Base-by-base conservation (phyloP, 2,113 vertebrate species). In the Lethenteron camtschaticum region DNA sequence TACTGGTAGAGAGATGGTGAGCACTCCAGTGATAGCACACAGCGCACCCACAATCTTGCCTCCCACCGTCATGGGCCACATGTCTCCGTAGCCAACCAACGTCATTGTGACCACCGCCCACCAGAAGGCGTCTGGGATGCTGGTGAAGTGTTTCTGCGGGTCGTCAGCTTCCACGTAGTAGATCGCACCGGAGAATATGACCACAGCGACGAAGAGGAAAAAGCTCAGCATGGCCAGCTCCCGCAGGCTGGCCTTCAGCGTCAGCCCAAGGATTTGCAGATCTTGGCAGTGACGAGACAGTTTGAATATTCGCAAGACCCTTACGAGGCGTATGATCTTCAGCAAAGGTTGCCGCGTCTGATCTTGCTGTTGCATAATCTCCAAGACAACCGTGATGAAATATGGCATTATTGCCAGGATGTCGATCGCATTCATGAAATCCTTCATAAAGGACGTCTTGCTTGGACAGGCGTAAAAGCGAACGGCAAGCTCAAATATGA, bases 341-440 rank as follows among this genome's bases (percentile, higher is more conserved):
- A 66, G 63, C n/a, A 16, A 11, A 16, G 63, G 20, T 9, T n/a
- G 9, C 20, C 20, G n/a, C 9, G n/a, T 20, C n/a, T 66, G n/a
- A 16, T 11, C 63, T 11, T 16, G n/a, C 63, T 8, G n/a, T 20
- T 9, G 20, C 9, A 20, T 16, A 10, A 66, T n/a, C n/a, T 66
- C 63, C n/a, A 66, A 16, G 10, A 66, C 8, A 9, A 66, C n/a
- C 63, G n/a, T 20, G n/a, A 66, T 9, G n/a, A 66, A 9, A 20
- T 66, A 66, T n/a, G n/a, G n/a, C 8, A 66, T n/a, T 66, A 66
- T 66, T n/a, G 20, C 63, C 20, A 20, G n/a, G 20, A 66, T n/a
- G 63, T 66, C 63, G 63, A 66, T 66, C 63, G n/a, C n/a, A 66
- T n/a, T 66, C 20, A 66, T 66, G 63, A 66, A n/a, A n/a, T 66